Evolutionary conservation across 1,140 invertebrate species (phyloP).

Genomic region (Meloidogyne chitwoodi): DNA sequence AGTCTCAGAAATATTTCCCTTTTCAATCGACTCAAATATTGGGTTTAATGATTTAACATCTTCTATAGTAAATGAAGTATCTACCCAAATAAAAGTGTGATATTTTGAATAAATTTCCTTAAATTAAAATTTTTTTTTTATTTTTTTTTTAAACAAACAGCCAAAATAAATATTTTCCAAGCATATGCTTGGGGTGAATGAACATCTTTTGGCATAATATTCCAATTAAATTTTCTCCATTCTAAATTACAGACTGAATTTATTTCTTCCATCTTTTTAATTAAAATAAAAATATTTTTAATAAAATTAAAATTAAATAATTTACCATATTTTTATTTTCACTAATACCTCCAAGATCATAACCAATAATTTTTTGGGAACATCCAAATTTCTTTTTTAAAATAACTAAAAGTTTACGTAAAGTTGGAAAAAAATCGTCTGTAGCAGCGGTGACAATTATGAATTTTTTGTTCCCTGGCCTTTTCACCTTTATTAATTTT

Average conservation of each 20-base stretch:
- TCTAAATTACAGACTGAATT: background rate
- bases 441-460: background rate
- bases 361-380: background rate
- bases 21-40: background rate
- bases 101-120: background rate
- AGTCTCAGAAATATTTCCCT: background rate
- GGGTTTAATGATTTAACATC: background rate
- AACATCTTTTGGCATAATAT: background rate
- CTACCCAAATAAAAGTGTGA: background rate
- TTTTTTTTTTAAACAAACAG: too few species aligned
- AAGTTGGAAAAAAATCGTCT: background rate
- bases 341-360: conserved; percentile 6
- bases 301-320: too few species aligned
- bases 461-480: background rate
- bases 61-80: background rate
- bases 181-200: background rate
- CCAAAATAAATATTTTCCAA: background rate
- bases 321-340: background rate
- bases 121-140: too few species aligned
- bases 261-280: background rate
- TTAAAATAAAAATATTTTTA: too few species aligned
- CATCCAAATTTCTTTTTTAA: background rate
- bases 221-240: background rate
- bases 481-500: too few species aligned
- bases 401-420: background rate